Conservation (phyloP, 2,113 vertebrate genomes). For the Desmodus rotundus region DNA sequence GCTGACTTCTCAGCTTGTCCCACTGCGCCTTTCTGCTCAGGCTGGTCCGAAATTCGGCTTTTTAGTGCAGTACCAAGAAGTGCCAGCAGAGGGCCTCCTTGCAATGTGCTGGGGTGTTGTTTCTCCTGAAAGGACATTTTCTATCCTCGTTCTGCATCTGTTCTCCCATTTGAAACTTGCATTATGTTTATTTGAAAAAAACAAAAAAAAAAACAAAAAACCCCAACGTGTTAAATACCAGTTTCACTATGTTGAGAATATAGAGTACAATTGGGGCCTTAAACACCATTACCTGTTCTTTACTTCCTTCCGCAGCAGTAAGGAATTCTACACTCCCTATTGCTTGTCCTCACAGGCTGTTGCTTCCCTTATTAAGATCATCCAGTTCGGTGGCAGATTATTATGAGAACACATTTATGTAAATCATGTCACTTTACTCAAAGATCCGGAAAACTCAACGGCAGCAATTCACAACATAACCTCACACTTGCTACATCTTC, state of each 20-base stretch:
- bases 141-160: background rate
- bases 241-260: slow-evolving; percentile 30
- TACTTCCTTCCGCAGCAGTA: background rate
- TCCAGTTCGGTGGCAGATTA: background rate
- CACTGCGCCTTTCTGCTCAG: background rate
- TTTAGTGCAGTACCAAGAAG: background rate
- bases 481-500: background rate
- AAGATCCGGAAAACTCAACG: background rate
- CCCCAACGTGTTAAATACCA: background rate
- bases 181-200: background rate
- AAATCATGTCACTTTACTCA: slow-evolving; percentile 17
- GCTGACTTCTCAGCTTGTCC: background rate
- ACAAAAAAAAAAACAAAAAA: background rate
- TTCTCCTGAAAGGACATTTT: background rate
- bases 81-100: slow-evolving; percentile 42
- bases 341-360: background rate
- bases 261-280: background rate
- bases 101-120: background rate
- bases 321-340: background rate
- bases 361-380: background rate
- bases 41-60: background rate
- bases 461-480: background rate
- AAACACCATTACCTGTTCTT: slow-evolving; percentile 11
- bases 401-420: background rate
- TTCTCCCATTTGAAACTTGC: slow-evolving; percentile 2